These are phyloP conservation scores for Brachyhypopomus occidentalis DNA, from an alignment of 2,113 vertebrate species.

Conservation along the genomic window DNA sequence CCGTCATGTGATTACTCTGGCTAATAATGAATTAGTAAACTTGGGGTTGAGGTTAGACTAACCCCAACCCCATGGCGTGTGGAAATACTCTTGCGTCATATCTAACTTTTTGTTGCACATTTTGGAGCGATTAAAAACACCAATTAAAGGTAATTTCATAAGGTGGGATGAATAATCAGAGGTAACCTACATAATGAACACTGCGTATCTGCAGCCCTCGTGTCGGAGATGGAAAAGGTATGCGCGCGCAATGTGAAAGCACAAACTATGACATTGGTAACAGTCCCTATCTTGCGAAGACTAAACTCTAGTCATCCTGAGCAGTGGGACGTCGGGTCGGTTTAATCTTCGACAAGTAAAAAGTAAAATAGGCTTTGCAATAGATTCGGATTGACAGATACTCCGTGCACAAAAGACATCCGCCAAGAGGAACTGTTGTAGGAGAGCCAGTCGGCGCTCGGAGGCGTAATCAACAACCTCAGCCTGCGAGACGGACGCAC, in stretches of 20 bases:
- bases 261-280: no score
- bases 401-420: conserved; percentile 67
- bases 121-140: no score
- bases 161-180: no score
- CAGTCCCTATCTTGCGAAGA: neutral
- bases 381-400: neutral
- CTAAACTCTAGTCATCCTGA: neutral
- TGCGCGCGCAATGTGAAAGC: conserved; percentile 10
- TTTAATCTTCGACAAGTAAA: conserved; percentile 38
- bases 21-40: no score
- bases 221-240: neutral
- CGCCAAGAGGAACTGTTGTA: conserved; percentile 71
- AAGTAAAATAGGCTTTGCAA: conserved; percentile 72
- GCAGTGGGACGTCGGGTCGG: no score
- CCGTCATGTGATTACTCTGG: no score
- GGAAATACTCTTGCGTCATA: no score
- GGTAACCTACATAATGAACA: no score
- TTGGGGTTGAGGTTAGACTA: no score
- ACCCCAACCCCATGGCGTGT: no score
- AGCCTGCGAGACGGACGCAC: conserved; percentile 48
- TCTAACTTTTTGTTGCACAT: no score
- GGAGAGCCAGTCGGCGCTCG: conserved; percentile 62
- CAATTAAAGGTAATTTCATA: no score
- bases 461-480: conserved; percentile 71
- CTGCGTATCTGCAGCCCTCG: neutral